These are phyloP conservation scores for Paramuricea clavata DNA, from an alignment of 92 coral and sea anemone species.

Conservation along the genomic window DNA sequence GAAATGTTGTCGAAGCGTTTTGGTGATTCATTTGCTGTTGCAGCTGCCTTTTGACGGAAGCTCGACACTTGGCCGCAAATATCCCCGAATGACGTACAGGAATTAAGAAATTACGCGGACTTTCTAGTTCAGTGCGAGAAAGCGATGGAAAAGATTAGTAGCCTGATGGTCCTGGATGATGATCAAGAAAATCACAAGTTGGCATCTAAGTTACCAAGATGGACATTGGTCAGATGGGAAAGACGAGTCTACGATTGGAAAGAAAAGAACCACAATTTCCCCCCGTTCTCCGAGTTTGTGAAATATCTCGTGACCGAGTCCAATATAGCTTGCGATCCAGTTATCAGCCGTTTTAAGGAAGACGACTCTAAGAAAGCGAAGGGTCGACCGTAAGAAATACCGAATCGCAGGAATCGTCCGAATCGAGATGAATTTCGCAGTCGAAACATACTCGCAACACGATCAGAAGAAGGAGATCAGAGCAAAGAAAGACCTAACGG, in stretches of 20 bases:
- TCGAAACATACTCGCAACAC: constrained; percentile 44
- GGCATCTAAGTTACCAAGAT: constrained; percentile 63
- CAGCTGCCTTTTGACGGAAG: constrained; percentile 47
- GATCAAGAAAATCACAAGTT: constrained; percentile 67
- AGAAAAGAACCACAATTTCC: too few species aligned
- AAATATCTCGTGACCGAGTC: too few species aligned
- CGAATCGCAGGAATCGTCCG: neutral
- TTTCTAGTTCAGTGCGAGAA: constrained; percentile 68
- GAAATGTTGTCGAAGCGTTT: constrained; percentile 62
- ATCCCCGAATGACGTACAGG: constrained; percentile 47
- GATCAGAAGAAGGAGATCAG: constrained; percentile 17
- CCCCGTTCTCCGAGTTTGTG: too few species aligned
- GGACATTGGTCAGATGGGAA: constrained; percentile 66
- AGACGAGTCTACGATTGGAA: constrained; percentile 62
- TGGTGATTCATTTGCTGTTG: constrained; percentile 66
- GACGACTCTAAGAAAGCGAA: constrained; percentile 35
- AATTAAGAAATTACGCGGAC: constrained; percentile 61
- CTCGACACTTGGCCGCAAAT: constrained; percentile 68
- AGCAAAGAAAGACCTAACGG: too few species aligned
- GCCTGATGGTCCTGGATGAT: constrained; percentile 53
- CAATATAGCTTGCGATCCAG: too few species aligned
- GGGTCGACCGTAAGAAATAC: constrained; percentile 18
- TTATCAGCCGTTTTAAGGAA: too few species aligned
- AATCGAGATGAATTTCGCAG: constrained; percentile 22
- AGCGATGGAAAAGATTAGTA: constrained; percentile 54